A percentile compares a stretch with the other conserved stretches of the same genome.
Evolutionary conservation across 2,113 vertebrate genomes (phyloP).

Genomic region (Cyphomyrus plagiostoma): DNA sequence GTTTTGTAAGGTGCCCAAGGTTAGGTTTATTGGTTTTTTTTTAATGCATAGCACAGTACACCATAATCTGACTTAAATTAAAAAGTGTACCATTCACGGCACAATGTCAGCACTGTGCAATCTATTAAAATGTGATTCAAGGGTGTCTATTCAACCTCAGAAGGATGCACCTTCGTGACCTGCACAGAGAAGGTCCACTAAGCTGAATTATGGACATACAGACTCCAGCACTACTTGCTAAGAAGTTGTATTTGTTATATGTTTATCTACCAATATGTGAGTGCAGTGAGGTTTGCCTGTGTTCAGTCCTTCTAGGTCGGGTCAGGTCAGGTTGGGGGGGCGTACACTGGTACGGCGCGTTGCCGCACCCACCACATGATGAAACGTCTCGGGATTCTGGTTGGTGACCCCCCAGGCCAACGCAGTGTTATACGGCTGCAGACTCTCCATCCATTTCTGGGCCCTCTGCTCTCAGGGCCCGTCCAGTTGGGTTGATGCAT

Average conservation of each 20-base stretch:
- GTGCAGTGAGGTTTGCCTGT: neutral
- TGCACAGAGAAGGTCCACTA: neutral
- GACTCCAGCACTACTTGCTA: neutral
- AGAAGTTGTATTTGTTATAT: neutral
- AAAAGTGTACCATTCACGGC: neutral
- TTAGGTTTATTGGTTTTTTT: constrained; percentile 8
- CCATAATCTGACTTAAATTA: constrained; percentile 5
- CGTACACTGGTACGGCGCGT: neutral
- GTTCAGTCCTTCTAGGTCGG: neutral
- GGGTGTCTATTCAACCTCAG: neutral
- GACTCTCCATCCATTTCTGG: neutral
- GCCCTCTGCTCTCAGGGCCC: neutral
- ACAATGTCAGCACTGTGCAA: neutral
- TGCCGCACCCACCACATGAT: neutral
- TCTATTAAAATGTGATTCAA: constrained; percentile 2
- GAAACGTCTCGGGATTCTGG: neutral
- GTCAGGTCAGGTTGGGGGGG: neutral
- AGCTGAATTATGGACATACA: neutral
- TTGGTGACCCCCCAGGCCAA: neutral
- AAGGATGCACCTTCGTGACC: neutral
- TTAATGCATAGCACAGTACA: constrained; percentile 8
- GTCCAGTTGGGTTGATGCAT: neutral
- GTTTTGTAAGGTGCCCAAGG: constrained; percentile 1
- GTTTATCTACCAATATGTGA: neutral
- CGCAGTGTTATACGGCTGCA: neutral